A percentile compares a stretch with the other conserved stretches of the same genome.
Evolutionary conservation across 2,888 invertebrate genomes (phyloP).

Genomic region (Eilema griseolum): DNA sequence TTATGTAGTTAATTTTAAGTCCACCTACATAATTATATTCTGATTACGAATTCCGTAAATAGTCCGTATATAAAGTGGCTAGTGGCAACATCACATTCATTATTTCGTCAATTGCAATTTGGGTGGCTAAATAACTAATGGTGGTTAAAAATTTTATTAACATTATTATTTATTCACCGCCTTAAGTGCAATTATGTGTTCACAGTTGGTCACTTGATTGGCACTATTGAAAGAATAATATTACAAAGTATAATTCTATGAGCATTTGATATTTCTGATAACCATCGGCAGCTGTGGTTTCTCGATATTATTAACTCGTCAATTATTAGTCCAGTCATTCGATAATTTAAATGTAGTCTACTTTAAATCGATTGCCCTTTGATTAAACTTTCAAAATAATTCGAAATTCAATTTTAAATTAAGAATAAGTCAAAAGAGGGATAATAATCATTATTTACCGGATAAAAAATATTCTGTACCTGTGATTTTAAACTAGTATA

Average conservation of each 20-base stretch:
- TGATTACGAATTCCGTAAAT: not conserved
- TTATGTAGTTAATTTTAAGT: not conserved
- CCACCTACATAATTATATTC: not conserved
- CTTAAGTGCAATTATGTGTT: constrained; percentile 1
- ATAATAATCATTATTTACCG: too few species aligned
- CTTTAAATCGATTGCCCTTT: not conserved
- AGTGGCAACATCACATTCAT: too few species aligned
- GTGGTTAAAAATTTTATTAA: not conserved
- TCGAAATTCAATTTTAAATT: not conserved
- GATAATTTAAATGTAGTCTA: not conserved
- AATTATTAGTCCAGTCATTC: constrained; percentile 45
- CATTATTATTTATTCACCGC: not conserved
- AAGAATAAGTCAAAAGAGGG: not conserved
- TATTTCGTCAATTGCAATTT: not conserved
- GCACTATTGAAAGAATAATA: constrained; percentile 20
- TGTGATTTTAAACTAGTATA: not conserved
- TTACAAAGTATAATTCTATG: constrained; percentile 38
- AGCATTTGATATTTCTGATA: constrained; percentile 38
- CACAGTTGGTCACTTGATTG: constrained; percentile 17
- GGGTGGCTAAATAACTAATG: not conserved
- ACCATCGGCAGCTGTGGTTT: constrained; percentile 52
- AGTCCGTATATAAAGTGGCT: not conserved
- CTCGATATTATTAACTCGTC: constrained; percentile 40
- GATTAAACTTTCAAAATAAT: not conserved
- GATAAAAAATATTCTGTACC: not conserved